These are phyloP conservation scores for Ptilorrhoa leucosticta DNA, from an alignment of 2,113 vertebrate species.

Conservation along the genomic window DNA sequence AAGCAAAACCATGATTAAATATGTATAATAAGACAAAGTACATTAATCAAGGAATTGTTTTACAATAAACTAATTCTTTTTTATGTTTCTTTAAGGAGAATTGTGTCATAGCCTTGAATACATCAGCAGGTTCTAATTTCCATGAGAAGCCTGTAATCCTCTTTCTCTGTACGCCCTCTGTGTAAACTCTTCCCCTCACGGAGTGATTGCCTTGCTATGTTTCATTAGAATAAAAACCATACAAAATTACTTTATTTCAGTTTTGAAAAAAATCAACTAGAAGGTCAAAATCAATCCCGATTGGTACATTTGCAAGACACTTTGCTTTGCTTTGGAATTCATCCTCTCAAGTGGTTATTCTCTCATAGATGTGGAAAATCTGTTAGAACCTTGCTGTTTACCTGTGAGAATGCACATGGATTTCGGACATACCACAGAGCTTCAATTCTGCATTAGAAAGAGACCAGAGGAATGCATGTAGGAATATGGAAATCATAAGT, in stretches of 20 bases:
- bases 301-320: neutral
- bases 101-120: neutral
- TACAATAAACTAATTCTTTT: neutral
- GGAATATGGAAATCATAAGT: neutral
- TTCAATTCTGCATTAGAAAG: neutral
- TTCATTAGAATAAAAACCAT: neutral
- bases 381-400: neutral
- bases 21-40: neutral
- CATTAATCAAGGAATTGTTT: neutral
- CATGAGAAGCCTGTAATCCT: neutral
- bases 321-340: neutral
- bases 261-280: neutral
- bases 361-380: neutral
- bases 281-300: neutral
- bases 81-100: neutral
- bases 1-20: neutral
- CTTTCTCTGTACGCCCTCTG: neutral
- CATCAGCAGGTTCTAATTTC: neutral
- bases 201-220: neutral
- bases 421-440: neutral
- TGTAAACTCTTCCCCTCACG: neutral
- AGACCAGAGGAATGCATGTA: neutral
- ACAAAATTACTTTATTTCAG: neutral
- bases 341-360: neutral
- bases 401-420: neutral